Conservation (phyloP, 2,888 invertebrate genomes). For the Sarcophaga variegata region DNA sequence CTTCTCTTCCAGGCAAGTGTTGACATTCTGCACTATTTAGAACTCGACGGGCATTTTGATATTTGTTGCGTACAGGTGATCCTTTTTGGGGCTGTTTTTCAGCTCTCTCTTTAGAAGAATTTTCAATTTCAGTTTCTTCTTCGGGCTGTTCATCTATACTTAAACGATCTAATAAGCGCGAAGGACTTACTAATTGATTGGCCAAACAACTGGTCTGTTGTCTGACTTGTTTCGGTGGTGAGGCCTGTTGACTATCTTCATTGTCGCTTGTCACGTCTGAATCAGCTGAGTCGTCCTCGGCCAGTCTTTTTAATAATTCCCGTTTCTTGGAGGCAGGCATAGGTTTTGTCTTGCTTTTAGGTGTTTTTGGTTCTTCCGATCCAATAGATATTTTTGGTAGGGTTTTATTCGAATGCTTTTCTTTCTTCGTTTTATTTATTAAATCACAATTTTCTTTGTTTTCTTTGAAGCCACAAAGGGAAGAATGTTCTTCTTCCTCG, state of each 20-base stretch:
- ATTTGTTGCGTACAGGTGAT: constrained; percentile 76
- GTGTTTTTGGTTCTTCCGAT: constrained; percentile 73
- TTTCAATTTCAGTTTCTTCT: constrained; percentile 19
- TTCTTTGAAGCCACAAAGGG: constrained; percentile 69
- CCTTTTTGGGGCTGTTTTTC: background rate
- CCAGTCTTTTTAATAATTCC: constrained; percentile 61
- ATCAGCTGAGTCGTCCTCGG: constrained; percentile 23
- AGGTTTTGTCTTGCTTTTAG: constrained; percentile 68
- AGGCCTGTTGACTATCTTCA: constrained; percentile 70
- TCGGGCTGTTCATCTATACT: constrained; percentile 77
- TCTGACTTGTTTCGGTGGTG: constrained; percentile 79
- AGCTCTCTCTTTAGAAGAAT: background rate
- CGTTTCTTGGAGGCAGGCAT: constrained; percentile 65
- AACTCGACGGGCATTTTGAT: constrained; percentile 80
- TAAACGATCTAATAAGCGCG: constrained; percentile 77
- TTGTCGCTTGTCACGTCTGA: constrained; percentile 36
- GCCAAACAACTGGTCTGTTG: constrained; percentile 68
- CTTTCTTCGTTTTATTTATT: constrained; percentile 74
- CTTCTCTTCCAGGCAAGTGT: constrained; percentile 89
- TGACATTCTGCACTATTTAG: constrained; percentile 82
- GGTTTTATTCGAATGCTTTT: constrained; percentile 6
- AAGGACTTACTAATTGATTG: constrained; percentile 78
- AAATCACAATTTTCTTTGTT: constrained; percentile 77
- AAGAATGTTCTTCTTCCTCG: constrained; percentile 69
- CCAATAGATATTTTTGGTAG: background rate